Percentiles rank a stretch among this genome's conserved stretches.
Conservation (phyloP, 1,140 invertebrate species). For the Drosophila jambulina region DNA sequence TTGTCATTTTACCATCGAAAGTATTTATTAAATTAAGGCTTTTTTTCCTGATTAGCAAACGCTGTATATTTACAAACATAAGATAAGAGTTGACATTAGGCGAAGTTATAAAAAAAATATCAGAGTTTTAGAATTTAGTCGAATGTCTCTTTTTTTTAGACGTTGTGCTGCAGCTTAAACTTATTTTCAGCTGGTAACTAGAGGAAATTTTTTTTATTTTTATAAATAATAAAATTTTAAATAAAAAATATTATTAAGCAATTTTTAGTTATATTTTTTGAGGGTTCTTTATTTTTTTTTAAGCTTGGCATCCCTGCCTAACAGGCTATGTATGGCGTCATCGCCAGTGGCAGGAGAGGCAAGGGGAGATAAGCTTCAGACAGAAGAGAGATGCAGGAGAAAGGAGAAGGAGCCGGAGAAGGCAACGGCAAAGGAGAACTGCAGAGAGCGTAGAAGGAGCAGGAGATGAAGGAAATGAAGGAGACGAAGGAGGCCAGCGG, state of each 20-base stretch:
- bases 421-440: not conserved
- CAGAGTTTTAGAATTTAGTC: too few species aligned
- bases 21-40: slow-evolving; percentile 6
- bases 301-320: not conserved
- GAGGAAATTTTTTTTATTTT: not conserved
- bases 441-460: not conserved
- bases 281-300: too few species aligned
- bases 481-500: slow-evolving; percentile 24
- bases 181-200: not conserved
- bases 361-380: slow-evolving; percentile 4
- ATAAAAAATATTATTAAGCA: not conserved
- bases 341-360: slow-evolving; percentile 1
- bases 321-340: slow-evolving; percentile 16
- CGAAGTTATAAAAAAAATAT: not conserved
- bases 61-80: not conserved
- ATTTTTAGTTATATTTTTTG: not conserved
- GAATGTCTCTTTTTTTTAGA: not conserved
- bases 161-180: not conserved
- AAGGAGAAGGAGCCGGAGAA: slow-evolving; percentile 5
- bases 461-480: slow-evolving; percentile 1
- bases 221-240: not conserved
- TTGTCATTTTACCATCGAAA: not conserved
- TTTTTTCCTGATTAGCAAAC: not conserved
- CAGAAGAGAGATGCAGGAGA: not conserved
- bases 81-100: not conserved